Evolutionary conservation across 2,113 vertebrate genomes (phyloP).

Genomic region (Regulus satrapa): DNA sequence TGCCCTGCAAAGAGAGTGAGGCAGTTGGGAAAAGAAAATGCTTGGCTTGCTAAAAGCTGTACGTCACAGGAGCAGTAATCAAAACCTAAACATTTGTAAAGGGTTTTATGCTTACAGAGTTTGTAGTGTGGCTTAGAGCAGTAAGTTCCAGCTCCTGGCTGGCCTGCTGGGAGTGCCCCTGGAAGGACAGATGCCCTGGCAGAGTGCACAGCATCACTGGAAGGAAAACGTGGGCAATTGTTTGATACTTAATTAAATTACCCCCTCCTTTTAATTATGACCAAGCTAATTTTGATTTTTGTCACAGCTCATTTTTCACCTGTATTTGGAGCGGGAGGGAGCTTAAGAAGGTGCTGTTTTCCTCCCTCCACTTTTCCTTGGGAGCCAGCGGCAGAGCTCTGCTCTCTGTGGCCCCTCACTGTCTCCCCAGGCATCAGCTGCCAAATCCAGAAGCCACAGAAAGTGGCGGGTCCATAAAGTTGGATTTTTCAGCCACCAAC

Average conservation of each 20-base stretch:
- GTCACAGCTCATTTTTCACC: neutral
- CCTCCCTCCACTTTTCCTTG: neutral
- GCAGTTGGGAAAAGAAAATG: neutral
- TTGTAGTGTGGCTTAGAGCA: neutral
- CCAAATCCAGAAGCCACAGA: neutral
- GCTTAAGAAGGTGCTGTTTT: too few species aligned
- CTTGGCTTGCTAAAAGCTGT: neutral
- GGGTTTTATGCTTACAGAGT: neutral
- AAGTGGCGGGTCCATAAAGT: accelerated
- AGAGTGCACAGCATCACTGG: neutral
- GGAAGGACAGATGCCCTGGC: neutral
- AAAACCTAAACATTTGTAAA: neutral
- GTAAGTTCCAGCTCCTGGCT: neutral
- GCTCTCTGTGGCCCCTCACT: accelerated
- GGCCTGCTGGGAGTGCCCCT: neutral
- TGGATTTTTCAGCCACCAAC: neutral
- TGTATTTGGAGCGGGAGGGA: neutral
- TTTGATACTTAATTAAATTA: neutral
- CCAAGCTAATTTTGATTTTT: neutral
- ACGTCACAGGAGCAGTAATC: neutral
- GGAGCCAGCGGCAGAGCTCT: neutral
- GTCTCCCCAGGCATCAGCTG: accelerated
- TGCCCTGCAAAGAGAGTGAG: neutral
- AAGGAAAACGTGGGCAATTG: accelerated
- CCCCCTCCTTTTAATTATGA: neutral